Evolutionary conservation across 2,113 vertebrate species (phyloP).

Genomic region (Pipra filicauda): DNA sequence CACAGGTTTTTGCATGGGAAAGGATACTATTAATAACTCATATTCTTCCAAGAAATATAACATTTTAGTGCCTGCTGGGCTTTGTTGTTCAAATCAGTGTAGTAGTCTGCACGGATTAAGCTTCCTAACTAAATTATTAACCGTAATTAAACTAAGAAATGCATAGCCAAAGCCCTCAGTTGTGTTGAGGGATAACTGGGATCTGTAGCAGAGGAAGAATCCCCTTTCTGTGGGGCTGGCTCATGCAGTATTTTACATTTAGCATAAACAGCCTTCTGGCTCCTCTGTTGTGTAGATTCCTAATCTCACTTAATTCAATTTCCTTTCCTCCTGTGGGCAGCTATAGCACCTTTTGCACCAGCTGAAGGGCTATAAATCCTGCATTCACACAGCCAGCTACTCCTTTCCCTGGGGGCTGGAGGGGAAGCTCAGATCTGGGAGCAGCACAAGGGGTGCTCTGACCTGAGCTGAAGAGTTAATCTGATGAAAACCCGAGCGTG

Average conservation of each 20-base stretch:
- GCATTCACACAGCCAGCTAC: not conserved
- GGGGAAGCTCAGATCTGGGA: not conserved
- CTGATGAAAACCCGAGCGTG: not conserved
- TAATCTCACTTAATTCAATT: slow-evolving; percentile 9
- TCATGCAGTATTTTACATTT: not conserved
- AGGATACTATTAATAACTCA: not conserved
- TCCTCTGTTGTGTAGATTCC: not conserved
- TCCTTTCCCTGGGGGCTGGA: not conserved
- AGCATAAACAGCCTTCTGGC: not conserved
- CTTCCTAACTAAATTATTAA: not conserved
- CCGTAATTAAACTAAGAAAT: not conserved
- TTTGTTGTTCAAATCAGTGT: not conserved
- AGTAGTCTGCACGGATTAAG: not conserved
- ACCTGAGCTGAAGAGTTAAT: slow-evolving; percentile 43
- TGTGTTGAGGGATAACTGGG: not conserved
- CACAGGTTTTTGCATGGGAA: slow-evolving; percentile 20
- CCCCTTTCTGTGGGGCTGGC: not conserved
- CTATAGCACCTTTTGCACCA: not conserved
- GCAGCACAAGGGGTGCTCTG: not conserved
- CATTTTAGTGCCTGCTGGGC: not conserved
- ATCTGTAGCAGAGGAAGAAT: not conserved
- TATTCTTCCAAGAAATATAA: not conserved
- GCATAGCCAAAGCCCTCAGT: not conserved
- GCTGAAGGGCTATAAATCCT: not conserved
- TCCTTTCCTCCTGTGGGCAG: slow-evolving; percentile 12